Conservation (phyloP, 37 sponge, comb jelly and placozoan genomes). For the Tethya wilhelma region DNA sequence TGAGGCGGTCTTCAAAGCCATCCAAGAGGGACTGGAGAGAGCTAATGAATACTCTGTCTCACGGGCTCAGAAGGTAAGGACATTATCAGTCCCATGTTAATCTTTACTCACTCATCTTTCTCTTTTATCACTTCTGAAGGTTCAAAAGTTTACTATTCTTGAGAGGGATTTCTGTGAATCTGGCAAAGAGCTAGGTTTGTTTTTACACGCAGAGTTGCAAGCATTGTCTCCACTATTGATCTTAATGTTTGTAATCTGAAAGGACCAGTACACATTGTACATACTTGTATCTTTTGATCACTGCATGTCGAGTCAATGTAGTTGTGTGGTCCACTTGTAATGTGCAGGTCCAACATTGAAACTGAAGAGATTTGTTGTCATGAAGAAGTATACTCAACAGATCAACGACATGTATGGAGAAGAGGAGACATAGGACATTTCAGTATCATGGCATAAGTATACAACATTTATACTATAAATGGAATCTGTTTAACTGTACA, state of each 20-base stretch:
- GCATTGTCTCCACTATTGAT: not conserved
- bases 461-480: too few species aligned
- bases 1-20: slow-evolving; percentile 68
- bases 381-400: slow-evolving; percentile 62
- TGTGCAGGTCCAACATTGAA: slow-evolving; percentile 84
- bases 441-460: too few species aligned
- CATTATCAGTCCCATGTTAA: not conserved
- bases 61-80: slow-evolving; percentile 80
- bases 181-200: slow-evolving; percentile 87
- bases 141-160: slow-evolving; percentile 69
- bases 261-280: not conserved
- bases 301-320: too few species aligned
- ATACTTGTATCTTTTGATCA: too few species aligned
- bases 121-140: slow-evolving; percentile 4
- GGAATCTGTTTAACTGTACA: too few species aligned
- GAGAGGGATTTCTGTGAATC: slow-evolving; percentile 71
- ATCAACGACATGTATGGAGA: slow-evolving; percentile 74
- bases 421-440: not conserved
- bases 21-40: slow-evolving; percentile 75
- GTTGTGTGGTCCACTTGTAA: too few species aligned
- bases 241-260: not conserved
- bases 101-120: not conserved
- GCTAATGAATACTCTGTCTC: slow-evolving; percentile 72
- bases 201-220: slow-evolving; percentile 7
- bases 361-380: slow-evolving; percentile 66